A percentile compares a stretch with the other conserved stretches of the same genome.
Conservation (phyloP, 2,797 vertebrate genomes). For the Hephaestus fuliginosus region DNA sequence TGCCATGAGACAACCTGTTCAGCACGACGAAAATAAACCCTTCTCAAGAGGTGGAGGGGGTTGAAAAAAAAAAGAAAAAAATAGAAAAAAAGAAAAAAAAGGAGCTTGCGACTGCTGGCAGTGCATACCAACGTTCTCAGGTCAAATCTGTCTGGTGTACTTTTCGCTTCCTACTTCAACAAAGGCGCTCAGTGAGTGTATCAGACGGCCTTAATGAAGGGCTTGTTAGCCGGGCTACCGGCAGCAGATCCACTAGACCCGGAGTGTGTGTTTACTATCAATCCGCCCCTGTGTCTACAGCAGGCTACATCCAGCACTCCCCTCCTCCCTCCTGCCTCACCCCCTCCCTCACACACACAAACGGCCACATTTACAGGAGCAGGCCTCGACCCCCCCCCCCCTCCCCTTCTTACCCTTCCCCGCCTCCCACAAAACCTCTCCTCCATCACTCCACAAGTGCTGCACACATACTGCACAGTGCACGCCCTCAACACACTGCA, state of each 20-base stretch:
- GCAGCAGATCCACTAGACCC: constrained; percentile 76
- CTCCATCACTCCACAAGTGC: constrained; percentile 69
- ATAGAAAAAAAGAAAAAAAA: not conserved
- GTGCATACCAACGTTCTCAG: constrained; percentile 70
- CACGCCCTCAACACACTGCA: constrained; percentile 16
- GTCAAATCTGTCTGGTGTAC: constrained; percentile 80
- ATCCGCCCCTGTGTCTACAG: constrained; percentile 81
- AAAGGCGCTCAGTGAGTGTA: constrained; percentile 81
- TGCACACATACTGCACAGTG: constrained; percentile 59
- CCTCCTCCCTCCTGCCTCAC: constrained; percentile 16
- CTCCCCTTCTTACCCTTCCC: not conserved
- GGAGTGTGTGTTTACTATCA: constrained; percentile 81
- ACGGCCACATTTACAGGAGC: constrained; percentile 79
- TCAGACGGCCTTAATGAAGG: constrained; percentile 83
- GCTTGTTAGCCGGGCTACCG: constrained; percentile 75
- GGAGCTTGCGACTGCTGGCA: constrained; percentile 56
- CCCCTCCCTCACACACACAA: constrained; percentile 67
- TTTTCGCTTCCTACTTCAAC: constrained; percentile 81
- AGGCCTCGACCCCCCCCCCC: constrained; percentile 18
- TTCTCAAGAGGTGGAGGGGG: constrained; percentile 42
- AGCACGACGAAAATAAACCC: constrained; percentile 67
- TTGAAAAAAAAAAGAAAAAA: too few species aligned
- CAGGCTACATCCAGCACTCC: constrained; percentile 67
- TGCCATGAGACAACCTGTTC: constrained; percentile 73
- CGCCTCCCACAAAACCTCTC: constrained; percentile 54